Base-by-base conservation (phyloP, 2,888 invertebrate species). In the Meteorus cinctellus region DNA sequence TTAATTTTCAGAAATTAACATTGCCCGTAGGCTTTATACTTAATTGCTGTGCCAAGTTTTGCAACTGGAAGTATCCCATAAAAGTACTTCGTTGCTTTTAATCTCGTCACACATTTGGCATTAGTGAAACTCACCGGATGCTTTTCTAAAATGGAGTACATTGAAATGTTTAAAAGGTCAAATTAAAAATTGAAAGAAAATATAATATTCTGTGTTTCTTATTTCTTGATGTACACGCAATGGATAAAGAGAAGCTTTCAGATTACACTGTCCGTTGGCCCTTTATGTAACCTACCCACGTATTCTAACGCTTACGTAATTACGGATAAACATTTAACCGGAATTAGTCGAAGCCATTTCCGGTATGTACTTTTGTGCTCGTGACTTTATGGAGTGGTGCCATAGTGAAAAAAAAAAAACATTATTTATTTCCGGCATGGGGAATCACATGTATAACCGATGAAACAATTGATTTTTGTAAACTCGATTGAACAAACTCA, bases 1-100 rank as follows among this genome's bases (percentile, higher is more conserved):
- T 86, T 86, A 87, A 86, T 86, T 87, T 85, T 83, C 73, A 81
- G 83, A 84, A 85, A 85, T 86, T 85, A 86, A 84, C 83, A 83
- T 83, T 71, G 78, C 81, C 79, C 75, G 81, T 79, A 81, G 81
- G 79, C 78, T 78, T 76, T 80, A 5, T 12, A 80, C 81, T 84
- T 85, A 84, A 86, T 86, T 85, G 81, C 82, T 74, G 69, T 79
- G 80, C 72, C 79, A 83, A 84, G 82, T 84, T 84, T 80, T 79
- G 73, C 79, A 78, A 80, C 82, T 82, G 82, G 81, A 82, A 80
- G 75, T 80, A 81, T 81, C 81, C 80, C 83, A 80, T 83, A 82
- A 83, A 84, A 82, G 76, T 80, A 78, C 80, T 79, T 80, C 76
- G 82, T 80, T 74, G 80, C 80, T 77, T 80, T 78, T 75, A 36